Percentiles rank a stretch among this genome's conserved stretches.
These are phyloP conservation scores for Epinotia ramella DNA, from an alignment of 2,888 invertebrate species.

Conservation along the genomic window DNA sequence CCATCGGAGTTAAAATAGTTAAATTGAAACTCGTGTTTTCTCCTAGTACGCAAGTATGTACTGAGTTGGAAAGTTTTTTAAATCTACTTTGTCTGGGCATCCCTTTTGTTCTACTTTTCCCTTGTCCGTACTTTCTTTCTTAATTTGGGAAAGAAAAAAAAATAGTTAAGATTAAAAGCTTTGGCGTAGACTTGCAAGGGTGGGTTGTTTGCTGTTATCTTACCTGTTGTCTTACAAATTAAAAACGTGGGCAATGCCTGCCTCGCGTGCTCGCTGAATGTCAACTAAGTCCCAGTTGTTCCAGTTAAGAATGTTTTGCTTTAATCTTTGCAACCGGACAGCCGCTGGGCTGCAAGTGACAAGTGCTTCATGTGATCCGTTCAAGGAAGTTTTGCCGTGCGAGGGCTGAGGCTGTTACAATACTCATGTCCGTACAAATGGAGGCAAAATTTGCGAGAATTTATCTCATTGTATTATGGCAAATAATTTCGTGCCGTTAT, in stretches of 20 bases:
- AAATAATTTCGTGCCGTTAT: not conserved
- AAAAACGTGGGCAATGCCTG: slow-evolving; percentile 24
- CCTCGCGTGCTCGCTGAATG: slow-evolving; percentile 26
- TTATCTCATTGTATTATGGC: not conserved
- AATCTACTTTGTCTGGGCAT: slow-evolving; percentile 51
- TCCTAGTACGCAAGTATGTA: slow-evolving; percentile 40
- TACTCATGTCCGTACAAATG: not conserved
- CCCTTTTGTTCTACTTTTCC: slow-evolving; percentile 59
- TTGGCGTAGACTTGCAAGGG: slow-evolving; percentile 18
- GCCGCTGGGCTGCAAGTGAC: slow-evolving; percentile 6
- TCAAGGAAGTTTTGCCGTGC: slow-evolving; percentile 5
- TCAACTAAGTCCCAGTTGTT: slow-evolving; percentile 21
- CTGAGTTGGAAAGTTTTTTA: slow-evolving; percentile 51
- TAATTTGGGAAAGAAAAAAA: slow-evolving; percentile 35
- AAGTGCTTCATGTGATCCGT: slow-evolving; percentile 3
- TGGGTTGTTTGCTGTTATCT: slow-evolving; percentile 23
- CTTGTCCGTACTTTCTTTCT: slow-evolving; percentile 45
- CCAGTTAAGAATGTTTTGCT: slow-evolving; percentile 22
- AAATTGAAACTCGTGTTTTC: slow-evolving; percentile 54
- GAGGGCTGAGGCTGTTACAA: not conserved
- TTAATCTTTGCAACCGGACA: slow-evolving; percentile 11
- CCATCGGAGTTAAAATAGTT: slow-evolving; percentile 59
- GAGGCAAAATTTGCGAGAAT: not conserved
- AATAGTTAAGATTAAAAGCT: slow-evolving; percentile 37
- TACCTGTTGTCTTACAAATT: slow-evolving; percentile 31